These are phyloP conservation scores for Drosophila emarginata DNA, from an alignment of 2,888 invertebrate genomes.

Conservation along the genomic window DNA sequence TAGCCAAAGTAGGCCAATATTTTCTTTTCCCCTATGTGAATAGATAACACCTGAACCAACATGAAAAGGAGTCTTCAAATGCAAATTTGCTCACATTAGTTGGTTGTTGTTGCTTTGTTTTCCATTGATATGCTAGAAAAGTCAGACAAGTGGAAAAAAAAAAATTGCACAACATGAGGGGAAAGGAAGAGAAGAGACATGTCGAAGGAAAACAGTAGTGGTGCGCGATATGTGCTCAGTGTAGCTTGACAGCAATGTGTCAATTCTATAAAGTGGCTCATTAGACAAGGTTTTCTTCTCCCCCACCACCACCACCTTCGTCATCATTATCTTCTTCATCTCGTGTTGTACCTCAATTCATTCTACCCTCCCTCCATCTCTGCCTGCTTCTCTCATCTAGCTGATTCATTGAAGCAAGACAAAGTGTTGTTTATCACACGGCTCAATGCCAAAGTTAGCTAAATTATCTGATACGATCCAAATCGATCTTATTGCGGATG, in stretches of 20 bases:
- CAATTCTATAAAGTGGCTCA: conserved; percentile 76
- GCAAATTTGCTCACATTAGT: conserved; percentile 30
- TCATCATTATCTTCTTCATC: background rate
- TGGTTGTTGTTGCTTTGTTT: conserved; percentile 29
- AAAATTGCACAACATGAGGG: conserved; percentile 34
- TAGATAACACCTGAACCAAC: conserved; percentile 7
- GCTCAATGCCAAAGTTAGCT: conserved; percentile 66
- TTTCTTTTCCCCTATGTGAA: background rate
- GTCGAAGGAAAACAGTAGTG: background rate
- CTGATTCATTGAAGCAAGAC: conserved; percentile 21
- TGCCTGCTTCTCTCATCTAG: background rate
- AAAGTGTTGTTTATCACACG: conserved; percentile 73
- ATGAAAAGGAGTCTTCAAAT: conserved; percentile 4
- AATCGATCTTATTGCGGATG: conserved; percentile 42
- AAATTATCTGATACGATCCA: conserved; percentile 36
- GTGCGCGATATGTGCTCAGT: conserved; percentile 43
- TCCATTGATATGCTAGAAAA: conserved; percentile 59
- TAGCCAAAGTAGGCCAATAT: background rate
- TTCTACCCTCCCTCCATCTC: background rate
- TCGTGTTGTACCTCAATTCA: background rate
- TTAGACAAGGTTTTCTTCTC: conserved; percentile 48
- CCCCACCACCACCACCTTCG: background rate
- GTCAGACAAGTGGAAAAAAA: conserved; percentile 72
- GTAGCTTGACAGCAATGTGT: conserved; percentile 76
- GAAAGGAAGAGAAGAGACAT: background rate